These are phyloP conservation scores for Clarias gariepinus DNA, from an alignment of 2,113 vertebrate species.

Conservation along the genomic window DNA sequence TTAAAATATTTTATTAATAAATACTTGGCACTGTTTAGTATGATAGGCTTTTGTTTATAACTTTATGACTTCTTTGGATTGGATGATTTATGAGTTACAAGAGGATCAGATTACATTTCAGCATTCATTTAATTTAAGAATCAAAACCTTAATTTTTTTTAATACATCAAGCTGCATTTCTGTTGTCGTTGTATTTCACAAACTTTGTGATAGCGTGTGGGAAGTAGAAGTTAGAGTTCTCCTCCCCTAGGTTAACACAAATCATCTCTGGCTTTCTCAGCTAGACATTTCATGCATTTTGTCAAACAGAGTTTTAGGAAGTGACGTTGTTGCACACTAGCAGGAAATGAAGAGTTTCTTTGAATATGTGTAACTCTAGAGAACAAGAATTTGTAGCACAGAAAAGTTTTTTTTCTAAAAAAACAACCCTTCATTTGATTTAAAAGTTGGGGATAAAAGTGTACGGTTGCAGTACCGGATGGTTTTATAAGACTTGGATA, in stretches of 20 bases:
- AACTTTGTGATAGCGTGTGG: constrained; percentile 16
- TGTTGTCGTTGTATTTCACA: neutral
- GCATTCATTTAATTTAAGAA: neutral
- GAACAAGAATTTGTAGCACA: constrained; percentile 8
- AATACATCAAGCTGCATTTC: too few relatives aligned
- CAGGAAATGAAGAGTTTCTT: constrained; percentile 75
- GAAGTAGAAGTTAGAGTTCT: constrained; percentile 20
- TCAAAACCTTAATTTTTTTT: neutral
- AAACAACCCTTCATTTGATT: neutral
- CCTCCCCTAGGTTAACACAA: neutral
- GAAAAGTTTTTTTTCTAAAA: neutral
- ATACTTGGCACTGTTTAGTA: neutral
- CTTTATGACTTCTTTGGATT: neutral
- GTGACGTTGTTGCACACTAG: constrained; percentile 67
- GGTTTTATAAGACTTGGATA: neutral
- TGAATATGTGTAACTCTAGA: constrained; percentile 62
- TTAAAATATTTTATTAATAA: neutral
- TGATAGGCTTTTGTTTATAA: neutral
- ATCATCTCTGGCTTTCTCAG: constrained; percentile 7
- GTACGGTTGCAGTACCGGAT: neutral
- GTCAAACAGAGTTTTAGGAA: constrained; percentile 69
- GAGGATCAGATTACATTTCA: neutral
- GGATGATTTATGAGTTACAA: neutral
- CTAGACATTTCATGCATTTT: constrained; percentile 25
- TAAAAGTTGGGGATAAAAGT: neutral